Evolutionary conservation across 1,140 invertebrate species (phyloP), one percentile per base, ranked within the genome.

Genomic region (Microplitis demolitor): DNA sequence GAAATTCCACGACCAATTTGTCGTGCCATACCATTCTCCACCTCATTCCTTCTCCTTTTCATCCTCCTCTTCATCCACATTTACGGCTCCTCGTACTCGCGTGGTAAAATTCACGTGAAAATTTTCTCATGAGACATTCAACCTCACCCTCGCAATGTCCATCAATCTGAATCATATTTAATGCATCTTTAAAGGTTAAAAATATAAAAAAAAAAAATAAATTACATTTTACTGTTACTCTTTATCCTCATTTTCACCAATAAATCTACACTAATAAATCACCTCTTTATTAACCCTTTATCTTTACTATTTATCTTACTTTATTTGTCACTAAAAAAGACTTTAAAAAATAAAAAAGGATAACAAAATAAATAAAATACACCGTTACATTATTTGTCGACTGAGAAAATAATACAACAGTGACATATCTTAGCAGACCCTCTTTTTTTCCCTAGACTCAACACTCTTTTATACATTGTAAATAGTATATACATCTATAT

Each of bases 1-100:
- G 70, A 75, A 72, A 75, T 75, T 75, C 74, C 71, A 69, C 67
- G 74, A 75, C 60, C 70, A 72, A 75, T 72, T 75, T 75, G 74
- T 72, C 74, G 66, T 72, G 62, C 54, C 53, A 60, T 35, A 58
- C 51, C 39, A 6, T 35, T 35, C 45, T 13, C 24, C 24, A 24
- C 24, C 24, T 24, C 24, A 24, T 24, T 24, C 24, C 24, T 24
- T 24, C 2, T 24, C 24, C 24, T 24, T 2, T 56, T 35, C 63
- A 5, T 45, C 51, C 11, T 24, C 24, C 33, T 16, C 16, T 45
- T 11, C 37, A n/a, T 69, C 56, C 56, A 39, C 35, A 34, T 69
- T 66, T 69, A 33, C 45, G 3, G 9, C 33, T 61, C 37, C n/a
- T 50, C 6, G 6, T 16, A 37, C 8, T 50, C 61, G 6, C 31